Conservation (phyloP, 2,888 invertebrate genomes). For the Carabus problematicus region DNA sequence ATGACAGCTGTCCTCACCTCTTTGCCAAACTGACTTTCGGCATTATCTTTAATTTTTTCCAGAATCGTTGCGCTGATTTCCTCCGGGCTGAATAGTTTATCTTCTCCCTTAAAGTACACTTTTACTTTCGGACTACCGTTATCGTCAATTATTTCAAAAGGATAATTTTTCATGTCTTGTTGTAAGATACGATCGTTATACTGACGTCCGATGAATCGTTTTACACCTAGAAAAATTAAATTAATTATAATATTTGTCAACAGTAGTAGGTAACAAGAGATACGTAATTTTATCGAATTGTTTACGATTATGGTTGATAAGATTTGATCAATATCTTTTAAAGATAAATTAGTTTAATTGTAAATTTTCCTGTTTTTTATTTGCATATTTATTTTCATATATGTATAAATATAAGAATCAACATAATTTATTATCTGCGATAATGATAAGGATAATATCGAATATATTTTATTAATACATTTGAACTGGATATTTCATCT, state of each 20-base stretch:
- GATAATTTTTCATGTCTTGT: conserved; percentile 87
- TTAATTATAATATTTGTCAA: too few relatives aligned
- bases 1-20: conserved; percentile 80
- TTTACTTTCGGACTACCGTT: conserved; percentile 75
- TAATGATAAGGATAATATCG: too few relatives aligned
- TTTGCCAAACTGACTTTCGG: conserved; percentile 80
- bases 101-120: conserved; percentile 81
- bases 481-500: too few relatives aligned
- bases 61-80: conserved; percentile 87
- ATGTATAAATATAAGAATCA: conserved; percentile 20
- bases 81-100: conserved; percentile 81
- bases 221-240: conserved; percentile 74
- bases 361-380: conserved; percentile 6
- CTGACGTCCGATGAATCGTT: conserved; percentile 85
- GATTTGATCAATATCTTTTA: too few relatives aligned
- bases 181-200: conserved; percentile 83
- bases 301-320: too few relatives aligned
- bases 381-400: conserved; percentile 5
- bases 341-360: too few relatives aligned
- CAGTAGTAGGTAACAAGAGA: too few relatives aligned
- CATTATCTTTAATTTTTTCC: conserved; percentile 85
- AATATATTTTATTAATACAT: too few relatives aligned
- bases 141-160: conserved; percentile 79
- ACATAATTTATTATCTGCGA: too few relatives aligned
- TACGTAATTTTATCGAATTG: too few relatives aligned